Conservation (phyloP, 2,797 vertebrate species). For the Naso thynnoides region DNA sequence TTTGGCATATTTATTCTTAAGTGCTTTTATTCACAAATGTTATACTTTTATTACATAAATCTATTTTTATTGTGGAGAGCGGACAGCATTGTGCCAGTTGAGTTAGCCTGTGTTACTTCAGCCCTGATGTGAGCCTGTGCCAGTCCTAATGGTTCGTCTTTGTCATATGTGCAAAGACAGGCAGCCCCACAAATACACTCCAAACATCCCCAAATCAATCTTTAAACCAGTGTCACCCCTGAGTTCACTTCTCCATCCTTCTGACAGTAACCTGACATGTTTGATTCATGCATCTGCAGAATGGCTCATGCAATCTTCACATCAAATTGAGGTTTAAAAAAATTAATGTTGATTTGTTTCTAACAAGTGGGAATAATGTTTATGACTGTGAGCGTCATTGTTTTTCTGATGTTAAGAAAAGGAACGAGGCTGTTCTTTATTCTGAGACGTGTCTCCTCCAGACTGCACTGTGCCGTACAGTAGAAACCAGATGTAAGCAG, state of each 20-base stretch:
- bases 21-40: constrained; percentile 81
- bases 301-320: constrained; percentile 27
- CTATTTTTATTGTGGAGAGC: constrained; percentile 69
- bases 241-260: not conserved
- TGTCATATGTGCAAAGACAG: constrained; percentile 59
- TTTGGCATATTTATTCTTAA: constrained; percentile 83
- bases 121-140: constrained; percentile 43
- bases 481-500: constrained; percentile 30
- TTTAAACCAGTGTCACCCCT: constrained; percentile 9
- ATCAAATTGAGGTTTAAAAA: constrained; percentile 25
- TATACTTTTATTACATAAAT: constrained; percentile 80
- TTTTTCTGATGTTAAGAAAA: constrained; percentile 26
- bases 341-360: constrained; percentile 15
- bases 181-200: constrained; percentile 59
- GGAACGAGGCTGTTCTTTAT: constrained; percentile 22
- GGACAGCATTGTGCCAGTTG: constrained; percentile 69
- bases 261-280: too few relatives aligned
- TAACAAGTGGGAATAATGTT: constrained; percentile 1
- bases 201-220: constrained; percentile 14
- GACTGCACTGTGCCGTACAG: constrained; percentile 50
- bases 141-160: constrained; percentile 53
- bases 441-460: constrained; percentile 28
- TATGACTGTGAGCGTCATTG: constrained; percentile 12
- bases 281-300: too few relatives aligned
- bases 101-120: constrained; percentile 59